Conservation (phyloP, 2,113 vertebrate genomes). For the Austrofundulus limnaeus region DNA sequence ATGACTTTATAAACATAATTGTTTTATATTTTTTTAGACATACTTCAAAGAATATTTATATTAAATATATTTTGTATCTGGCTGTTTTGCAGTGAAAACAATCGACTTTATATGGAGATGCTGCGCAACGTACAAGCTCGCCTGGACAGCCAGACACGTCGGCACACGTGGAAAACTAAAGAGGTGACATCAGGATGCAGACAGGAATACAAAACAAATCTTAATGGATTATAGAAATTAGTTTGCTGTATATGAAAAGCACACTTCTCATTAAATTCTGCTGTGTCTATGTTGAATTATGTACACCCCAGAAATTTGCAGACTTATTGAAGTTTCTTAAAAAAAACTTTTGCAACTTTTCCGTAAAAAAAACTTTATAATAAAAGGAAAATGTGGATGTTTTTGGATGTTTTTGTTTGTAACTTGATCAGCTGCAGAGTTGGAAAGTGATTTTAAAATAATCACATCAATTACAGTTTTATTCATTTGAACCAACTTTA, state of each 20-base stretch:
- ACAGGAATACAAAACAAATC: neutral
- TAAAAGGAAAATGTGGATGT: neutral
- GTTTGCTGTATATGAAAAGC: neutral
- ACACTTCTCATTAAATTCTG: neutral
- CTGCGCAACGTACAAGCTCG: slow-evolving; percentile 64
- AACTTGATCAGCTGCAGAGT: slow-evolving; percentile 12
- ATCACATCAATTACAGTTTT: neutral
- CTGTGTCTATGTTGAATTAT: neutral
- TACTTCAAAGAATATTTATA: neutral
- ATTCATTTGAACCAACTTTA: slow-evolving; percentile 38
- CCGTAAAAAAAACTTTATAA: neutral
- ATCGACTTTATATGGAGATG: slow-evolving; percentile 71
- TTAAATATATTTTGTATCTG: neutral
- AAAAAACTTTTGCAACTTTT: neutral
- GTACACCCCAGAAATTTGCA: no score
- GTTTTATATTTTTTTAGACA: no score
- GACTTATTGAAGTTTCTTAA: neutral
- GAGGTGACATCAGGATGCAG: neutral
- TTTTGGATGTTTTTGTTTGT: neutral
- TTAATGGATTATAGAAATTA: neutral
- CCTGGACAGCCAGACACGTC: slow-evolving; percentile 58
- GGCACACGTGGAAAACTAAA: slow-evolving; percentile 33
- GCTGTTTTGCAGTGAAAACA: slow-evolving; percentile 66
- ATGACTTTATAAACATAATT: neutral
- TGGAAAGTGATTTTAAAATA: neutral